Base-by-base conservation (phyloP, 2,113 vertebrate species). In the Myotis lucifugus region DNA sequence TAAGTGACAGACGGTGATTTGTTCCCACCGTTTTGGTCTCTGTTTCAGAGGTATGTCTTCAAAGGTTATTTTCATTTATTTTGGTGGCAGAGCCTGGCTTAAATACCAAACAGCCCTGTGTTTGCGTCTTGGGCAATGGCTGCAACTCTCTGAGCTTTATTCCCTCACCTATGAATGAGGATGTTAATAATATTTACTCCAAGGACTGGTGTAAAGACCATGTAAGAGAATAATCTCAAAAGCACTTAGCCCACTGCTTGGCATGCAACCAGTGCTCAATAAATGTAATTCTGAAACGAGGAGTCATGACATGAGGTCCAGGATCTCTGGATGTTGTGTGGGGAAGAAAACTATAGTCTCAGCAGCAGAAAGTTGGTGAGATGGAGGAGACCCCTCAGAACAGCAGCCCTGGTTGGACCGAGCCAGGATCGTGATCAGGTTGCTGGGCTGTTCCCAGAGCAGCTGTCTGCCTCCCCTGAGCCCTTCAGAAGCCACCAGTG, bases 1-100 rank as follows among this genome's bases (percentile, higher is more conserved):
- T 7, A 2, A 50, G 9, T 3, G 64, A 2, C 46, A 21, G 42
- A 34, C n/a, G 5, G 0, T 8, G 5, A 27, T 18, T 46, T 6
- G 1, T 46, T 46, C 69, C 52, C 54, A 13, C n/a, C 3, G 12
- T 32, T 40, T 25, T 18, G 9, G 11, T 52, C 34, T 96, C 29
- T 52, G 3, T 74, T 69, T 69, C 29, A 29, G 37, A 81, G 67
- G 19, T 18, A 7, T 2, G 5, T 8, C 81, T 69, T 50, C 8
- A 46, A 74, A 56, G 79, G 13, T n/a, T 46, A 27, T 48, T 85
- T 66, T 37, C 18, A 73, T 79, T 89, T 85, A 32, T 34, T 40
- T 56, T 21, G 11, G 73, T 9, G 46, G 25, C 85, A 56, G 40
- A 59, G 50, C 32, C 1, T 40, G 40, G 37, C 19, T 79, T 79